Evolutionary conservation across 2,113 vertebrate species (phyloP), one percentile per base, ranked within the genome.

Genomic region (Scortum barcoo): DNA sequence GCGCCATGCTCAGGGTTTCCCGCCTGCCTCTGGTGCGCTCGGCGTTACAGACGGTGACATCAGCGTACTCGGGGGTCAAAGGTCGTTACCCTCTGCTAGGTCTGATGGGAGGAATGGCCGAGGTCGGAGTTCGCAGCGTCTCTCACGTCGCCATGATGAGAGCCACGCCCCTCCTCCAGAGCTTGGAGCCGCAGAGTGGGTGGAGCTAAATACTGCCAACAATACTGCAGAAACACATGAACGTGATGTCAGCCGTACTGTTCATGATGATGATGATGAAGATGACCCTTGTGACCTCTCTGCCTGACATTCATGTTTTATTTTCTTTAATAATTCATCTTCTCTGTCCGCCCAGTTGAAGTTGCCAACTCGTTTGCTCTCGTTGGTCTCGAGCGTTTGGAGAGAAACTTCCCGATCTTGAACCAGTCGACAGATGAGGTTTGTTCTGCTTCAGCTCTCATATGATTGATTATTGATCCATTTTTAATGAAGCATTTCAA

Each of bases 341-440:
- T n/a, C n/a, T n/a, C n/a, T n/a, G n/a, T n/a, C n/a, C n/a, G n/a
- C 57, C 3, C 83, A 95, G 96, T 96, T 48, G 89, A 93, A 19
- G 73, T 76, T 0, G 91, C 90, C 16, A 95, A 95, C 76, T 86
- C 12, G 16, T 93, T 91, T 1, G 94, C 90, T 3, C 88, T 94
- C 1, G 68, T 78, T 20, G 92, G 94, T 38, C 84, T 96, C 14
- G 93, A 95, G 2, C 80, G 86, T 61, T 79, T 95, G 83, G 95
- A 95, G 79, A 92, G 13, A 4, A 92, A 24, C 72, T 92, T 95
- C 24, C 94, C 94, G 0, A 70, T 95, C 56, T 85, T 96, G 62
- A 91, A 93, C 67, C 93, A 94, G 44, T 91, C 94, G 0, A 85
- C 94, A 22, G 94, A 94, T 1, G 91, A 95, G 94, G 95, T 96